Base-by-base conservation (phyloP, 2,797 vertebrate genomes). In the Lateolabrax maculatus region DNA sequence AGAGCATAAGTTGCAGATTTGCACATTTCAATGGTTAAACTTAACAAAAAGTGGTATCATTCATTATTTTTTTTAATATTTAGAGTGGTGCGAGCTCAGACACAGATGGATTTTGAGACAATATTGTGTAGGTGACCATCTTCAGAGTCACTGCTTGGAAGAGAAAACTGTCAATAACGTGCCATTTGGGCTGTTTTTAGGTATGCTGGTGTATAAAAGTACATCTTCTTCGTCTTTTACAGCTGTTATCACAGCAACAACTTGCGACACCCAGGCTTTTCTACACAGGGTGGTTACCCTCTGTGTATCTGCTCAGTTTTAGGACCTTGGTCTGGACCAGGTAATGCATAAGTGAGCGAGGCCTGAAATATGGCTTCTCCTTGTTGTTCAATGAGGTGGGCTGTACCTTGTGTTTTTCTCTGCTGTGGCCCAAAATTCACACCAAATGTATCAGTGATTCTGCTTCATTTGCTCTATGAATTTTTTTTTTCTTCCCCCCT, bases 391-490 rank as follows among this genome's bases (percentile, higher is more conserved):
- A 6, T n/a, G 55, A 75, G 46, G n/a, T 56, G 21, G 23, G 10
- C 18, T 65, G 29, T 41, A 19, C 18, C 12, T 58, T n/a, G 9
- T 53, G 37, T 77, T 66, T n/a, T 43, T 61, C 16, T 53, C 25
- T 39, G 43, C 37, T 63, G 69, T 57, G 56, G 57, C 44, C 70
- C 11, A 46, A 70, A 51, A 75, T 27, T 39, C 36, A 62, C 56
- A 48, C 13, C 63, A 71, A 37, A 65, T 65, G 6, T 16, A 85
- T 85, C 21, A 82, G 63, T 62, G 57, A 87, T 80, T 83, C 34
- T 65, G 49, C 51, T 21, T 72, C 25, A 61, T 57, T 12, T 80
- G 37, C 60, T 39, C 31, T 31, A 31, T 53, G 18, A 67, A 69
- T 61, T 18, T 27, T 25, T 44, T 23, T 15, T 46, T n/a, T n/a